These are phyloP conservation scores for Muscicapa striata DNA, from an alignment of 2,797 vertebrate genomes.

Conservation along the genomic window DNA sequence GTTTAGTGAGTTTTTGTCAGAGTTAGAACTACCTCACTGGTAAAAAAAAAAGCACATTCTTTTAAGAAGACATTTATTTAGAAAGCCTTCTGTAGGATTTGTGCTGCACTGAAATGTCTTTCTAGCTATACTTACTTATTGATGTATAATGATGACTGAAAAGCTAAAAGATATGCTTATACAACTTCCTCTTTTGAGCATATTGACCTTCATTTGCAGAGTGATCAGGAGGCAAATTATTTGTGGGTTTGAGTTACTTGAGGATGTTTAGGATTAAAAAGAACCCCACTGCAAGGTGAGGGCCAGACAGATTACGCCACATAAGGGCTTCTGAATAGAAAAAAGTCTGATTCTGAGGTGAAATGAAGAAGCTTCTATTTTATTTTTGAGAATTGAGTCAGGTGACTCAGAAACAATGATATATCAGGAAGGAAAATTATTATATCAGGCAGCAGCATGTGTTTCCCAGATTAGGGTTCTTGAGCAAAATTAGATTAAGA, in stretches of 20 bases:
- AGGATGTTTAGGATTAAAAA: neutral
- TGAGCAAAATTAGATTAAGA: conserved; percentile 29
- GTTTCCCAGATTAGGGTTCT: conserved; percentile 35
- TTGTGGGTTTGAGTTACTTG: neutral
- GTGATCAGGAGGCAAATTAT: neutral
- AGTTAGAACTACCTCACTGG: neutral
- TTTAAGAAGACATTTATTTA: neutral
- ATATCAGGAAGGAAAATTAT: neutral
- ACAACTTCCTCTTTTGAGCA: neutral
- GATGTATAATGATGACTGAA: neutral
- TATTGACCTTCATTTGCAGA: neutral
- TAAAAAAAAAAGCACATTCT: neutral
- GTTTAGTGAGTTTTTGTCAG: neutral
- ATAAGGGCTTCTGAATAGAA: too few species aligned
- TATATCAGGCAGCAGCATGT: neutral
- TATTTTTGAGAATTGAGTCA: neutral
- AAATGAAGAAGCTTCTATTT: conserved; percentile 59
- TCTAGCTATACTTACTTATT: neutral
- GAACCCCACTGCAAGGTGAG: neutral
- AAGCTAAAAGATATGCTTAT: neutral
- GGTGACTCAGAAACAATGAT: conserved; percentile 6
- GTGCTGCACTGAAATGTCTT: neutral
- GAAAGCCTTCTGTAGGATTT: neutral
- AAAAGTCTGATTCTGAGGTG: neutral
- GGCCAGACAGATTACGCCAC: neutral